Evolutionary conservation across 2,888 invertebrate genomes (phyloP).

Genomic region (Acleris sparsana): DNA sequence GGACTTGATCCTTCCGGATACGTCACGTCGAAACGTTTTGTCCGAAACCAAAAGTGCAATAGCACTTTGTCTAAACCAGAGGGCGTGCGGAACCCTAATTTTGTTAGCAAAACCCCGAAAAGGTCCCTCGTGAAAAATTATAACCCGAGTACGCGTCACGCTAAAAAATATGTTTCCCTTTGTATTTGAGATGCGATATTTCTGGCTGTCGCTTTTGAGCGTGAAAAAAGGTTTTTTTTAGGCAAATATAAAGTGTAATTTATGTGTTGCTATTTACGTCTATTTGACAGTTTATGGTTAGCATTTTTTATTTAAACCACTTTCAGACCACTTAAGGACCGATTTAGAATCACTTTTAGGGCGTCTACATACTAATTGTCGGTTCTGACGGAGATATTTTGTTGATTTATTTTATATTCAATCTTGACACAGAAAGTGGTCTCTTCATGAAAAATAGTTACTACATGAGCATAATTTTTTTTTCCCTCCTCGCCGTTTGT

Average conservation of each 20-base stretch:
- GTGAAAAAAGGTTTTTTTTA: conserved; percentile 24
- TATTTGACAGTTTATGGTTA: conserved; percentile 13
- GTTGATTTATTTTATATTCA: too few relatives aligned
- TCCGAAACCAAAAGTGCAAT: not conserved
- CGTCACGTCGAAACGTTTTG: not conserved
- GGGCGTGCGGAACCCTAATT: conserved; percentile 17
- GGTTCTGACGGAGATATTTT: too few relatives aligned
- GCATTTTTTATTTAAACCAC: not conserved
- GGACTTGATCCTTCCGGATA: too few relatives aligned
- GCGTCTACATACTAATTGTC: too few relatives aligned
- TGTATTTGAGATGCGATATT: conserved; percentile 39
- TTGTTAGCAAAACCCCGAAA: conserved; percentile 24
- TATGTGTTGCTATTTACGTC: conserved; percentile 29
- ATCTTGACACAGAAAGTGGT: too few relatives aligned
- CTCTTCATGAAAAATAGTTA: too few relatives aligned
- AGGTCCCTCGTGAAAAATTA: conserved; percentile 40
- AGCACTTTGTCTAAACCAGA: conserved; percentile 6
- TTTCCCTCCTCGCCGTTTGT: too few relatives aligned
- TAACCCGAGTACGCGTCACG: conserved; percentile 26
- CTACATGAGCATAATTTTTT: too few relatives aligned
- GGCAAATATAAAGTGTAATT: conserved; percentile 19
- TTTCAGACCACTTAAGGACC: too few relatives aligned
- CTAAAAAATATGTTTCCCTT: conserved; percentile 37
- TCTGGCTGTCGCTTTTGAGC: conserved; percentile 30
- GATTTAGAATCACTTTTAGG: too few relatives aligned